Base-by-base conservation (phyloP, 2,888 invertebrate genomes). In the Periphyllus acericola region DNA sequence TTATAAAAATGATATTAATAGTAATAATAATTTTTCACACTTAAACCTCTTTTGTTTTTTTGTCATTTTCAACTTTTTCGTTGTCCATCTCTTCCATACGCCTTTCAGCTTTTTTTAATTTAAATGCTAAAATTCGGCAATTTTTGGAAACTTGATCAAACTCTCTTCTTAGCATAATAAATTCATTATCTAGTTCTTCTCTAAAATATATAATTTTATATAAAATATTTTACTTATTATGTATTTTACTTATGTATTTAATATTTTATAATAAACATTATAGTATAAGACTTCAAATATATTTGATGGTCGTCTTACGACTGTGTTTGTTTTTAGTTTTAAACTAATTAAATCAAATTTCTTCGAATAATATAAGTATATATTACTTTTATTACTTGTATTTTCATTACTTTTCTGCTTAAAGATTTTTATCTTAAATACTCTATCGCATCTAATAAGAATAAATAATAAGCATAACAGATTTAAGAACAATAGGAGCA, bases 111-210 rank as follows among this genome's bases (percentile, higher is more conserved):
- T 99, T 99, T 91, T 99, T 95, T 90, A 99, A 93, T 92, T 99
- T 99, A 92, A 99, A 99, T 90, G 99, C 99, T 90, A 99, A 93
- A 90, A 99, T 98, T 90, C 99, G 94, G 92, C 99, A 99, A 92
- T 99, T 99, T 92, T 99, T 99, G 81, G 98, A 97, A 5, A 98
- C 97, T 91, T 97, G 97, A 91, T 99, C 99, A 90, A 99, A 93
- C 92, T 99, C 99, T 91, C 98, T 96, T 92, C 98, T 96, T 82
- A 99, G 92, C 85, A 96, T 96, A 4, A 97, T 95, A 91, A 99
- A 99, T 91, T 99, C 99, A 91, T 98, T 97, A 14, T 97, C 97
- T 92, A 99, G 99, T 91, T 99, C 99, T 92, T 99, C 99, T 90
- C 98, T 95, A 91, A 89, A 93, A 91, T 78, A 68, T 14, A 25